phyloP scores from a whole-genome alignment of 2,888 invertebrate genomes.

The Celastrina argiolus region DNA sequence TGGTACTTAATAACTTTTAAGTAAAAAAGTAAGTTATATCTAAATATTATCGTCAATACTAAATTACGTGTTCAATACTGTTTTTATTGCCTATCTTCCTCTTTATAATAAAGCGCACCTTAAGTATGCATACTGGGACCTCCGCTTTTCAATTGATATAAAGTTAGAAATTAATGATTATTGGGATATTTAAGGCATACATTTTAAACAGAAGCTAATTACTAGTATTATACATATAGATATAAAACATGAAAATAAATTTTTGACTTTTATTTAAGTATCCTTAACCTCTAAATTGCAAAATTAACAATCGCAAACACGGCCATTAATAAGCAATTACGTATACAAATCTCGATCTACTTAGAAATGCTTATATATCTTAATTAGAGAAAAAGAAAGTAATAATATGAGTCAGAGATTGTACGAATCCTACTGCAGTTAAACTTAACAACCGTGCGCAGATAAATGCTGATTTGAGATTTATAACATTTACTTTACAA shows the following conservation, averaged over 20 bases:
- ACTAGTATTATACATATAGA: too few species aligned
- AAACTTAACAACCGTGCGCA: slow-evolving; percentile 6
- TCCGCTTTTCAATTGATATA: too few species aligned
- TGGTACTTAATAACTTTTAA: too few species aligned
- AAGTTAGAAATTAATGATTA: too few species aligned
- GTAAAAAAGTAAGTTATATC: too few species aligned
- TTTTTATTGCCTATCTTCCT: too few species aligned
- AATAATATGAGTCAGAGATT: neutral
- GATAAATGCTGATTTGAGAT: neutral
- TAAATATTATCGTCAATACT: too few species aligned
- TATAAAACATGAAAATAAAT: neutral
- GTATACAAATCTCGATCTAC: slow-evolving; percentile 13
- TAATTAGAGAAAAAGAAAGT: slow-evolving; percentile 19
- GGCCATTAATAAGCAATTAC: slow-evolving; percentile 5
- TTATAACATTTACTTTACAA: neutral
- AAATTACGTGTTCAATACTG: too few species aligned
- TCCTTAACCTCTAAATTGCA: neutral
- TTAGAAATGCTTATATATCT: slow-evolving; percentile 13
- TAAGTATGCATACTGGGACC: too few species aligned
- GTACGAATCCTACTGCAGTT: neutral
- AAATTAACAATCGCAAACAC: neutral
- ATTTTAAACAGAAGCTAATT: too few species aligned
- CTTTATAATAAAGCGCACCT: too few species aligned
- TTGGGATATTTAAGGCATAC: too few species aligned
- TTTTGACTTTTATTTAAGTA: neutral